Percentiles rank a stretch among this genome's conserved stretches.
These are phyloP conservation scores for Gasterosteus aculeatus DNA, from an alignment of 2,113 vertebrate genomes.

Conservation along the genomic window DNA sequence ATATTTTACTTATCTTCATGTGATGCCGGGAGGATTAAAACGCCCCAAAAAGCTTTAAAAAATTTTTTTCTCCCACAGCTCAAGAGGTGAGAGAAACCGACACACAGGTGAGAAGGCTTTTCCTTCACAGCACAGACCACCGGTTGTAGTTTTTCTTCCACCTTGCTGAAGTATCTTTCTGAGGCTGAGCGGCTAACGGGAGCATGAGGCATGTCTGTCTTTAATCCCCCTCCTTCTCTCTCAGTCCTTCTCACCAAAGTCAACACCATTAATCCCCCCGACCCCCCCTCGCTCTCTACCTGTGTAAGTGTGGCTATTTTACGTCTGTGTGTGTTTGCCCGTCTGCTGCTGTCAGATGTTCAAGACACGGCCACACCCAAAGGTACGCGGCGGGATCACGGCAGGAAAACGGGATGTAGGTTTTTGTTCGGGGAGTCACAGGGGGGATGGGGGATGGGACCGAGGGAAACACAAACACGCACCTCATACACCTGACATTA, in stretches of 20 bases:
- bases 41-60: not conserved
- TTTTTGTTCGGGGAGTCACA: constrained; percentile 29
- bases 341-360: constrained; percentile 17
- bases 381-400: constrained; percentile 1
- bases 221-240: constrained; percentile 11
- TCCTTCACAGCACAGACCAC: constrained; percentile 16
- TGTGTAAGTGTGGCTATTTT: constrained; percentile 3
- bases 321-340: not conserved
- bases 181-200: constrained; percentile 12
- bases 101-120: constrained; percentile 4
- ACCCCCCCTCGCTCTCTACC: not conserved
- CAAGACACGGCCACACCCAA: constrained; percentile 42
- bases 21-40: not conserved
- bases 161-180: constrained; percentile 12
- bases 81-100: not conserved
- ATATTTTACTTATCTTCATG: too few relatives aligned
- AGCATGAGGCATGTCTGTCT: constrained; percentile 47
- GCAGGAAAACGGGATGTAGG: constrained; percentile 15
- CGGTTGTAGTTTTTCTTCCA: not conserved
- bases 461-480: not conserved
- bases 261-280: constrained; percentile 4
- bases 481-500: not conserved
- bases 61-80: not conserved
- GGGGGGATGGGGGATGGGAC: not conserved
- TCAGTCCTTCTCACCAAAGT: constrained; percentile 6